Percentiles rank a stretch among this genome's conserved stretches.
These are phyloP conservation scores for Patella caerulea DNA, from an alignment of 2,888 invertebrate species.

Conservation along the genomic window DNA sequence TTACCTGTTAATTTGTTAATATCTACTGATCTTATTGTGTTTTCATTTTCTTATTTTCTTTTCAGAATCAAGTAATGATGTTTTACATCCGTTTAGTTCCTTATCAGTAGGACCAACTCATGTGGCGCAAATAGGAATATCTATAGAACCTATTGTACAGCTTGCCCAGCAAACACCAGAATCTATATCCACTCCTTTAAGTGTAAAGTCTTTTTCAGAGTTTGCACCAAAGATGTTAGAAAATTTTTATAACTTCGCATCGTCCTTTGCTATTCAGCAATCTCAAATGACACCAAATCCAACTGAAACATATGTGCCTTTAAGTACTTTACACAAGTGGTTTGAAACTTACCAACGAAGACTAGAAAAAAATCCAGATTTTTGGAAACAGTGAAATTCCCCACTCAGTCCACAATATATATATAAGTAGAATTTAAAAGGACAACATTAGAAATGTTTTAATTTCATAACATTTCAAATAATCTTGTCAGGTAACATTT, in stretches of 20 bases:
- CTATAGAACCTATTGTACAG: constrained; percentile 81
- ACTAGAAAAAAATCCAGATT: constrained; percentile 90
- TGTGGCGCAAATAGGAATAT: constrained; percentile 94
- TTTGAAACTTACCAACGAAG: constrained; percentile 92
- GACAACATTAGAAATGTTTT: no score
- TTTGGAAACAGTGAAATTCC: constrained; percentile 80
- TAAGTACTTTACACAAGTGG: constrained; percentile 92
- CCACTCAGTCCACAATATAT: no score
- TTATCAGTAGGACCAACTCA: constrained; percentile 75
- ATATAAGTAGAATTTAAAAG: no score
- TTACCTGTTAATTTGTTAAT: no score
- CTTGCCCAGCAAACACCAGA: constrained; percentile 74
- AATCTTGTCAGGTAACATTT: no score
- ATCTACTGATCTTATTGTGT: no score
- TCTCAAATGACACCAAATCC: constrained; percentile 85
- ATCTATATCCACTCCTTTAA: constrained; percentile 57
- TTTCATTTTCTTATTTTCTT: background rate
- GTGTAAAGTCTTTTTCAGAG: constrained; percentile 72
- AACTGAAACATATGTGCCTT: constrained; percentile 87
- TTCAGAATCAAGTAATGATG: background rate
- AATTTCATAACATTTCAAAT: no score
- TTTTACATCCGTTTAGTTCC: constrained; percentile 43
- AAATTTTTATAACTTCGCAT: constrained; percentile 91
- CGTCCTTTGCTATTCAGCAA: constrained; percentile 89
- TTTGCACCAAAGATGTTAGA: constrained; percentile 90